phyloP scores from a whole-genome alignment of 1,140 invertebrate species.

The Scylla paramamosain region DNA sequence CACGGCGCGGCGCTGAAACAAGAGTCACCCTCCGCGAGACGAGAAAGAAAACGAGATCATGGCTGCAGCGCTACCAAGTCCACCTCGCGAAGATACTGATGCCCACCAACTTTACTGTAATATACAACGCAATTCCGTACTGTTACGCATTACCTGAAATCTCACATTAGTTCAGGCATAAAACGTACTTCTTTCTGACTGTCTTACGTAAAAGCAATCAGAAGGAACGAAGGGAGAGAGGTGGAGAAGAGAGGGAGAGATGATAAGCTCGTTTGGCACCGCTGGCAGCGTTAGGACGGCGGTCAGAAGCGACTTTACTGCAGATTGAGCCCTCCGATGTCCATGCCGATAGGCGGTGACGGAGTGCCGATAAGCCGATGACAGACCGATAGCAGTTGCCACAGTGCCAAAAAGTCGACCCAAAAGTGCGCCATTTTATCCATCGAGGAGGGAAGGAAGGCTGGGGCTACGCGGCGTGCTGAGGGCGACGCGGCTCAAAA shows the following conservation, averaged over 20 bases:
- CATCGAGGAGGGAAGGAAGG: background rate
- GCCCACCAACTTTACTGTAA: background rate
- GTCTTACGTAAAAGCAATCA: background rate
- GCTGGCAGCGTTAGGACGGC: conserved; percentile 33
- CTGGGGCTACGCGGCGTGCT: background rate
- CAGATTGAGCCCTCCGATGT: conserved; percentile 68
- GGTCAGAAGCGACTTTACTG: conserved; percentile 66
- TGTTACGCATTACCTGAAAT: too few relatives aligned
- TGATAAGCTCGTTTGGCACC: background rate
- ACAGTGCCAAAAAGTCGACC: conserved; percentile 21
- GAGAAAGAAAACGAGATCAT: background rate
- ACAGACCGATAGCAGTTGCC: conserved; percentile 17
- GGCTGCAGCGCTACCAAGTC: background rate
- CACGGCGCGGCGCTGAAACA: background rate
- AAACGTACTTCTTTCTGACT: too few relatives aligned
- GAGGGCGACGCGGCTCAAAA: background rate
- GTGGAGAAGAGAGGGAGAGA: conserved; percentile 4
- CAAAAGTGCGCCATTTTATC: conserved; percentile 38
- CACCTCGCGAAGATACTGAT: background rate
- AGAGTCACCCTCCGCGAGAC: background rate
- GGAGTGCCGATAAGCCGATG: conserved; percentile 64
- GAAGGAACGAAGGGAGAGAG: background rate
- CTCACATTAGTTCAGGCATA: too few relatives aligned
- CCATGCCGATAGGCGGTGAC: conserved; percentile 61
- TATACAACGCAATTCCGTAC: too few relatives aligned